Evolutionary conservation across 2,888 invertebrate species (phyloP), one percentile per base, ranked within the genome.

Genomic region (Brenthis ino): DNA sequence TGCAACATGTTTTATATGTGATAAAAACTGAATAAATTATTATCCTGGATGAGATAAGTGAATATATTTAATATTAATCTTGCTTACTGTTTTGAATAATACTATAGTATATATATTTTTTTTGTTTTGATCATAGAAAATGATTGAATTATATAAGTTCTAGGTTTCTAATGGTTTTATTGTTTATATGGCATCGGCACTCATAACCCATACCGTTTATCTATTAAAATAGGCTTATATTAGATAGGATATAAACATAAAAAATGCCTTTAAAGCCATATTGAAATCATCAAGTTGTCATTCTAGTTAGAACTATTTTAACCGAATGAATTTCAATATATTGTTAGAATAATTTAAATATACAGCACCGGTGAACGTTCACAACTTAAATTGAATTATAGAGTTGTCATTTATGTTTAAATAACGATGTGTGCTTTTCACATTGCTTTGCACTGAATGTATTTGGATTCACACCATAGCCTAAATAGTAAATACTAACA

Each of bases 1-100:
- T 63, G 55, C 67, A 65, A 63, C 65, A 71, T 69, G 53, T 69
- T 68, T 70, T 54, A 43, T 53, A 68, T 75, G 74, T 75, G 74
- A 75, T 75, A 74, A 71, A 24, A 63, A 64, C 13, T 54, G 61
- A 67, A 65, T 66, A 72, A 70, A 65, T 65, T 70, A 70, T 71
- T 70, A 65, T 55, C 37, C 66, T 72, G 69, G 56, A 68, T 65
- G 58, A 65, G 65, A 61, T 68, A 64, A 69, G 65, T 57, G 55
- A 57, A 53, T 65, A 67, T 66, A 65, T 56, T 50, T 64, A 65
- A 54, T 53, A 65, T 64, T 58, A 68, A 57, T 57, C 48, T 56
- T 66, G 63, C 61, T 69, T 67, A 65, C 66, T 61, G 54, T 63
- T 63, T 70, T 63, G 64, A 64, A 64, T 71, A 53, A 64, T 63